Base-by-base conservation (phyloP, 2,888 invertebrate genomes). In the Ryuthela nishihirai region DNA sequence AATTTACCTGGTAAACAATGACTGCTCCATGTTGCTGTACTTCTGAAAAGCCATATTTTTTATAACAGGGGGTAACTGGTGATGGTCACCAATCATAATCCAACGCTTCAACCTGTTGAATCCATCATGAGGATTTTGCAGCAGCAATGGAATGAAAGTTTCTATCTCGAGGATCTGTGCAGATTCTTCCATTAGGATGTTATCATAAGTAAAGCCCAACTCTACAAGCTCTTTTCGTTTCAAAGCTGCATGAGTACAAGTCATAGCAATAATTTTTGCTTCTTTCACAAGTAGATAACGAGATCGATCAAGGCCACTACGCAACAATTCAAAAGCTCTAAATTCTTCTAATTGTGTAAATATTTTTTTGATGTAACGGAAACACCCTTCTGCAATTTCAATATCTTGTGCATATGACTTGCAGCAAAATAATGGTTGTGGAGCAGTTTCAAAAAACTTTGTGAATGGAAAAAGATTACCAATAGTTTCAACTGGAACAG, bases 11-110 rank as follows among this genome's bases (percentile, higher is more conserved):
- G 98, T 94, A 75, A 99, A 99, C 36, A 99, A 79, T 48, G 94
- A 94, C 77, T 99, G 99, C 72, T 99, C 99, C 98, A 99, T 98
- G 72, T 99, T 99, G 49, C 93, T 95, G 76, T 94, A 99, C 74
- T 99, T 99, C 76, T 99, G 98, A 78, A 99, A 99, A 6, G 99
- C 98, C 91, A 98, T 97, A 75, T 99, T 99, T 77, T 99, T 99
- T 41, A 99, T 97, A 10, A 99, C 97, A 0, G 99, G 99, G 0
- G 99, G 99, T 67, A 99, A 78, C 76, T 99, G 99, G 76, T 99
- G 95, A 76, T 99, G 99, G 77, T 83, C 98, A 0, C 99, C 99
- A 70, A 99, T 99, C 99, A 99, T 99, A 69, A 99, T 97, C 98
- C 99, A 99, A 15, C 99, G 82, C 76, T 99, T 99, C 58, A 99